phyloP scores from a whole-genome alignment of 2,888 invertebrate species.

The Eudasyphora cyanicolor region DNA sequence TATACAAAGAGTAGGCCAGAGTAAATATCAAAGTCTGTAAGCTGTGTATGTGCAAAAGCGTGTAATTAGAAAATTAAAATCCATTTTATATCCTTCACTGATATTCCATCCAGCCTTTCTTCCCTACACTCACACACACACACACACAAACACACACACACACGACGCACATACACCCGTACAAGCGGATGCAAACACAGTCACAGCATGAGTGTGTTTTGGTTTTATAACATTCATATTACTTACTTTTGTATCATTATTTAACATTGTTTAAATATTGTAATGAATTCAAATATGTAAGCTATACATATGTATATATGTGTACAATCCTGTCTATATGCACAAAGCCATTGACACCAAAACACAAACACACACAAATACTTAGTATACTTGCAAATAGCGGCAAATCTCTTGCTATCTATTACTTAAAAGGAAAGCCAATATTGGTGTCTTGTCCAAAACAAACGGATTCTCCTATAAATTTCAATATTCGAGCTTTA shows the following conservation, averaged over 20 bases:
- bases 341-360: background rate
- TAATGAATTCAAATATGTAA: slow-evolving; percentile 33
- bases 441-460: background rate
- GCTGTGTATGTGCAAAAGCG: slow-evolving; percentile 43
- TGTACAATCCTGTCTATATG: no score
- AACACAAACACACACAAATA: background rate
- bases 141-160: slow-evolving; percentile 14
- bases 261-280: slow-evolving; percentile 30
- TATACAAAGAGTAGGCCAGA: no score
- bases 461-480: slow-evolving; percentile 1
- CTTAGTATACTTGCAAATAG: background rate
- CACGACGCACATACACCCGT: background rate
- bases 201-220: background rate
- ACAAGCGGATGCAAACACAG: no score
- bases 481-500: slow-evolving; percentile 8
- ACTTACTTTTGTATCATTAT: slow-evolving; percentile 29
- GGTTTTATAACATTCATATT: slow-evolving; percentile 6
- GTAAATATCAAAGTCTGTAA: background rate
- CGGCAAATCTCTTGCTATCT: background rate
- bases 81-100: slow-evolving; percentile 58
- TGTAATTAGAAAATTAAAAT: slow-evolving; percentile 67
- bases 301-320: background rate
- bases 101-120: background rate
- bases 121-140: no score
- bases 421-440: background rate